Base-by-base conservation (phyloP, 2,888 invertebrate genomes). In the Amphipyra tragopoginis region DNA sequence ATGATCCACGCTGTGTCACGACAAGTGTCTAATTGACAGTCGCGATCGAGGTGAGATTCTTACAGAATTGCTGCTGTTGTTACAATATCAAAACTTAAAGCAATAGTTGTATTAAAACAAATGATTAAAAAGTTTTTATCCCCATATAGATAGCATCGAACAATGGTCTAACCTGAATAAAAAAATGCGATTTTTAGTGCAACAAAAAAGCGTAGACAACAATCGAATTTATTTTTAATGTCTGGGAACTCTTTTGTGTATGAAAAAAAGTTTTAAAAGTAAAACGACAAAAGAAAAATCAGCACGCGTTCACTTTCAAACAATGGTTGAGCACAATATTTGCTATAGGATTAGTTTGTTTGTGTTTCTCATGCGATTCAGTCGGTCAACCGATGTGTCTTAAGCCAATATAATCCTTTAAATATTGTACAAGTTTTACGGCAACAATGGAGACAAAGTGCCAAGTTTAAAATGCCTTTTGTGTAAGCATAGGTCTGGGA, bases 311-410 rank as follows among this genome's bases (percentile, higher is more conserved):
- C 81, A 80, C 81, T 86, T 86, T 90, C 83, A 87, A 91, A 92
- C 91, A 92, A 92, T 90, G 87, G 85, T 67, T 82, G 80, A 80
- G 81, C 75, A 71, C 73, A 75, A 80, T 90, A 87, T 93, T 93
- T 91, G 89, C 81, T 65, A 74, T 83, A 76, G 89, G 89, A 90
- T 93, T 90, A 92, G 85, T 86, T 67, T 92, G 87, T 93, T 92
- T 92, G 90, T 84, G 82, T 84, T 93, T 92, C 92, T 86, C 92
- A 90, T 91, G 86, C 84, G 85, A 86, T 86, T 39, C 45, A 49
- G 42, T 50, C 60, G 70, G 72, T 64, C 69, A 62, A 53, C 57
- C 49, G 43, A 65, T 60, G 65, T 62, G 58, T 72, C 68, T 72
- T 50, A 50, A 59, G 57, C 59, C 65, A 64, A 59, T 64, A 55